These are phyloP conservation scores for Agrilus biguttatus DNA, from an alignment of 2,888 invertebrate species.

Conservation along the genomic window DNA sequence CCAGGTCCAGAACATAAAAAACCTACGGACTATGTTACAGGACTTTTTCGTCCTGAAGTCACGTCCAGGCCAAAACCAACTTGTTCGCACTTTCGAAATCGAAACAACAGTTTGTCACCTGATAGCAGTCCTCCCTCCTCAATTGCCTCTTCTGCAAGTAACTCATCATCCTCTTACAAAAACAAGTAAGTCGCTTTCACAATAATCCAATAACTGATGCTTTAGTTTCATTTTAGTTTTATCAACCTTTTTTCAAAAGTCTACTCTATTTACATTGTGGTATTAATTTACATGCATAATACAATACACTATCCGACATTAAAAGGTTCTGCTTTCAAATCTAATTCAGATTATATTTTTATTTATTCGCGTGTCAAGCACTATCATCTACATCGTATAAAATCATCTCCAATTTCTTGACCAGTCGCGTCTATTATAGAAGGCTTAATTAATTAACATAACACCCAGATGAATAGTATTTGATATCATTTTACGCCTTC, in stretches of 20 bases:
- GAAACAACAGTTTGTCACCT: slow-evolving; percentile 25
- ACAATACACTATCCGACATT: too few relatives aligned
- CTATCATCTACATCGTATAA: too few relatives aligned
- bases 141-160: slow-evolving; percentile 8
- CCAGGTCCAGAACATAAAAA: slow-evolving; percentile 52
- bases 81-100: slow-evolving; percentile 28
- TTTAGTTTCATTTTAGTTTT: neutral
- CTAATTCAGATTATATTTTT: too few relatives aligned
- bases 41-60: slow-evolving; percentile 46
- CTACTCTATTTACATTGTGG: neutral
- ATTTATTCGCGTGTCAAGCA: too few relatives aligned
- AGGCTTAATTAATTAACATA: too few relatives aligned
- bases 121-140: slow-evolving; percentile 23
- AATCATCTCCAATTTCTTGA: neutral
- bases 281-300: too few relatives aligned
- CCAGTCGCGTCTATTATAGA: neutral
- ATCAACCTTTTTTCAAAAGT: too few relatives aligned
- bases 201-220: neutral
- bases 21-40: slow-evolving; percentile 53
- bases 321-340: too few relatives aligned
- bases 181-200: slow-evolving; percentile 14
- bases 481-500: too few relatives aligned
- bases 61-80: slow-evolving; percentile 32
- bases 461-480: too few relatives aligned
- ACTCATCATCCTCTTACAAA: slow-evolving; percentile 11